These are phyloP conservation scores for Ariopsis seemanni DNA, from an alignment of 2,113 vertebrate species.

Conservation along the genomic window DNA sequence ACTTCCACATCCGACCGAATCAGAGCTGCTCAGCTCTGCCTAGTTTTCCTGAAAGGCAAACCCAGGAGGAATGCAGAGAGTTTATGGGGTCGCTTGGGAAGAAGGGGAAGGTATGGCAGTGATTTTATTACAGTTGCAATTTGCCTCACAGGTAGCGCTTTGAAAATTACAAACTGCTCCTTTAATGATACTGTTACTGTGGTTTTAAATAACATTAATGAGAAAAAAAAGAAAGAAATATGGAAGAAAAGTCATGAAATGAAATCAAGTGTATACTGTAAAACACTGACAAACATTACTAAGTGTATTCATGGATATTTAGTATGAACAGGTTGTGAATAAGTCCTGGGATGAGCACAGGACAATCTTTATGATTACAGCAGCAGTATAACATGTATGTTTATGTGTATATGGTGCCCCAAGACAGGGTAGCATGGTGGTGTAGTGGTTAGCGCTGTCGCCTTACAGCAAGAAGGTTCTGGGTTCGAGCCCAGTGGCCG, in stretches of 20 bases:
- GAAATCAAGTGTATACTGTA: neutral
- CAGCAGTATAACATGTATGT: neutral
- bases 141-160: neutral
- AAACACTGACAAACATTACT: neutral
- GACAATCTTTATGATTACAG: neutral
- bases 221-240: neutral
- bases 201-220: neutral
- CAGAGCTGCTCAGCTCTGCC: neutral
- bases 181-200: neutral
- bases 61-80: neutral
- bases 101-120: neutral
- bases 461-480: too few relatives aligned
- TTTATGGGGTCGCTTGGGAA: neutral
- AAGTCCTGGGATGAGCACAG: neutral
- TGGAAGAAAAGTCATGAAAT: neutral
- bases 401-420: too few relatives aligned
- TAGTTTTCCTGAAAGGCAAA: conserved; percentile 1
- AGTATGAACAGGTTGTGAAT: neutral
- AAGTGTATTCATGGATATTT: neutral
- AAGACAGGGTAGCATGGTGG: too few relatives aligned
- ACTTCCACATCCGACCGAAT: neutral
- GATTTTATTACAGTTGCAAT: neutral
- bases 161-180: neutral
- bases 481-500: too few relatives aligned
- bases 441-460: too few relatives aligned